A percentile compares a stretch with the other conserved stretches of the same genome.
Evolutionary conservation across 2,888 invertebrate genomes (phyloP).

Genomic region (Pilophorus perplexus): DNA sequence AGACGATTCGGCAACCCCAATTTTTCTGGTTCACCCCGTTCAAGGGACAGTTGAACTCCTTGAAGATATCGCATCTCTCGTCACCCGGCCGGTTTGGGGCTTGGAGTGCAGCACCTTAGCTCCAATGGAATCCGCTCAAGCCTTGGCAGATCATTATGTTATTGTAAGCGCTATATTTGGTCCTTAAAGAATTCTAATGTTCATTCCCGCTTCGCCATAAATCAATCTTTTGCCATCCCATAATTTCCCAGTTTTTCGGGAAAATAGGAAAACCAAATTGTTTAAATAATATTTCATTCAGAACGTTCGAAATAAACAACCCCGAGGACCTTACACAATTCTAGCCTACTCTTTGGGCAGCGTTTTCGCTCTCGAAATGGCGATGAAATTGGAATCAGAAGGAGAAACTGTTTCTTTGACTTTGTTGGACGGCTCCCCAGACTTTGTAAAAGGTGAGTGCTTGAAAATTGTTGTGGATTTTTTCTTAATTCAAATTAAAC

Average conservation of each 20-base stretch:
- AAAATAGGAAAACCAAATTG: too few relatives aligned
- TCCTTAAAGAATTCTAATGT: too few relatives aligned
- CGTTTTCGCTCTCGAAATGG: constrained; percentile 94
- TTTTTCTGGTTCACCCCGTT: constrained; percentile 74
- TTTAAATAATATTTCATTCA: too few relatives aligned
- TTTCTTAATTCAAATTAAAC: too few relatives aligned
- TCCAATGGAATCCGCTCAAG: constrained; percentile 68
- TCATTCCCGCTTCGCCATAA: too few relatives aligned
- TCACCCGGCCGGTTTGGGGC: constrained; percentile 72
- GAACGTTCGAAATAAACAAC: constrained; percentile 56
- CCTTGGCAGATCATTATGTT: constrained; percentile 71
- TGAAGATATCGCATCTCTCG: constrained; percentile 66
- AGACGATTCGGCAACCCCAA: constrained; percentile 51
- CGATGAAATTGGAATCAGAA: constrained; percentile 71
- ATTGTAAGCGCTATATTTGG: constrained; percentile 49
- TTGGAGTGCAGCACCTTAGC: constrained; percentile 79
- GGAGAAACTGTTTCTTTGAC: constrained; percentile 56
- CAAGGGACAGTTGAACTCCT: constrained; percentile 79
- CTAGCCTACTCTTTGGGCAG: constrained; percentile 96
- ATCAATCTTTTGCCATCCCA: too few relatives aligned
- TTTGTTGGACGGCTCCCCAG: constrained; percentile 87
- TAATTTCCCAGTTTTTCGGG: too few relatives aligned
- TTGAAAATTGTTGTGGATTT: too few relatives aligned
- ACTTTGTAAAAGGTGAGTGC: constrained; percentile 66
- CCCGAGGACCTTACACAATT: constrained; percentile 79